These are phyloP conservation scores for Dasysyrphus tricinctus DNA, from an alignment of 2,888 invertebrate genomes.

Conservation along the genomic window DNA sequence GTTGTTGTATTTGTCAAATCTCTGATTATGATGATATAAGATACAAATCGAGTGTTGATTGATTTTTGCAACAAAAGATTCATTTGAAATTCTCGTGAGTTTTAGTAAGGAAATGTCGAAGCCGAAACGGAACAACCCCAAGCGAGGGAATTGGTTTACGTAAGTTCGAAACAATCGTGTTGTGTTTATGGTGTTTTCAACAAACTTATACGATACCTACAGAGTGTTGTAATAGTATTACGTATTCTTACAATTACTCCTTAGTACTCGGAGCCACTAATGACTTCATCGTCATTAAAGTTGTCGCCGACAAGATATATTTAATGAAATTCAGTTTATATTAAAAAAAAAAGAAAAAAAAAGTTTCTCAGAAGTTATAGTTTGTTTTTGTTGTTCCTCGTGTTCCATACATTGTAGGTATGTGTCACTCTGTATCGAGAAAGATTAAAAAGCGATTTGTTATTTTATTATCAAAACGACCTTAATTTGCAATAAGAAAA, in stretches of 20 bases:
- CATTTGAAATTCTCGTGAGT: constrained; percentile 31
- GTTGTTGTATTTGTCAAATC: constrained; percentile 35
- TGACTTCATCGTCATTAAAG: constrained; percentile 48
- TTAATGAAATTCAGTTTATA: constrained; percentile 44
- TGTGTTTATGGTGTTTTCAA: not conserved
- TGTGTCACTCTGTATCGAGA: constrained; percentile 40
- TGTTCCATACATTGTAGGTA: constrained; percentile 2
- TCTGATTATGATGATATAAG: constrained; percentile 55
- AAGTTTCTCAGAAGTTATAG: constrained; percentile 27
- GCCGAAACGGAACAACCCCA: constrained; percentile 79
- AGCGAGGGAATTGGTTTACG: constrained; percentile 83
- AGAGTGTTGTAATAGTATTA: constrained; percentile 3
- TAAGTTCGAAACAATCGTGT: constrained; percentile 77
- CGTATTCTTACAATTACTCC: not conserved
- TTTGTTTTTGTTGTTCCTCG: constrained; percentile 6
- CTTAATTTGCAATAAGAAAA: constrained; percentile 54
- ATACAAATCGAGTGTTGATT: constrained; percentile 2
- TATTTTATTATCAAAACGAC: constrained; percentile 45
- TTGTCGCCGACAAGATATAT: constrained; percentile 9
- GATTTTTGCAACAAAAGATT: constrained; percentile 26
- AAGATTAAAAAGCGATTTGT: constrained; percentile 50
- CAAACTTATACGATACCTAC: not conserved
- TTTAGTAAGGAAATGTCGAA: constrained; percentile 55
- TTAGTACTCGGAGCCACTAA: constrained; percentile 25
- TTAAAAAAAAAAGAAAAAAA: not conserved